Conservation (phyloP, 2,797 vertebrate species). For the Hemibagrus guttatus region DNA sequence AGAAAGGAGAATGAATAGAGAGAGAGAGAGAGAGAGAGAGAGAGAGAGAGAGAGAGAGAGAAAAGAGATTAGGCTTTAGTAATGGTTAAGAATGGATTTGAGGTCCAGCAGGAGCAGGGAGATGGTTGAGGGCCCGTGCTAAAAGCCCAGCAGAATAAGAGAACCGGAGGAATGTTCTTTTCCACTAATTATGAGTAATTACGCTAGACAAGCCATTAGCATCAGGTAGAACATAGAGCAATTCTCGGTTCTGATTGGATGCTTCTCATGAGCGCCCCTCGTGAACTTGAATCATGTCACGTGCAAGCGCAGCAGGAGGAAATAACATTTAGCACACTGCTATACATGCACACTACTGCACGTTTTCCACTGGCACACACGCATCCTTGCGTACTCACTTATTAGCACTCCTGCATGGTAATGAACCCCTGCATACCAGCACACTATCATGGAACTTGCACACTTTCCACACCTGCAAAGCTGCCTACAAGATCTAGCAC, state of each 20-base stretch:
- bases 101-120: background rate
- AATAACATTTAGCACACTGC: background rate
- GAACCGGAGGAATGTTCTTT: background rate
- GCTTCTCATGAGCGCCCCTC: background rate
- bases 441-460: background rate
- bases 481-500: background rate
- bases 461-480: too few species aligned
- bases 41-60: background rate
- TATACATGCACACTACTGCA: background rate
- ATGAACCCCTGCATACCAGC: background rate
- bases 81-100: conserved; percentile 10
- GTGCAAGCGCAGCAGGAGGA: background rate
- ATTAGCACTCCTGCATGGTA: background rate
- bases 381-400: background rate
- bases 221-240: conserved; percentile 8
- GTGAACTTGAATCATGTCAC: background rate
- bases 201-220: background rate
- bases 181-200: background rate
- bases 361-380: too few species aligned
- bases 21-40: background rate
- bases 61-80: conserved; percentile 24
- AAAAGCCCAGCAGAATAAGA: background rate
- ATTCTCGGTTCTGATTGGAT: background rate
- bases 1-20: background rate
- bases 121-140: conserved; percentile 16